Conservation (phyloP, 2,113 vertebrate species). For the Caracal caracal region DNA sequence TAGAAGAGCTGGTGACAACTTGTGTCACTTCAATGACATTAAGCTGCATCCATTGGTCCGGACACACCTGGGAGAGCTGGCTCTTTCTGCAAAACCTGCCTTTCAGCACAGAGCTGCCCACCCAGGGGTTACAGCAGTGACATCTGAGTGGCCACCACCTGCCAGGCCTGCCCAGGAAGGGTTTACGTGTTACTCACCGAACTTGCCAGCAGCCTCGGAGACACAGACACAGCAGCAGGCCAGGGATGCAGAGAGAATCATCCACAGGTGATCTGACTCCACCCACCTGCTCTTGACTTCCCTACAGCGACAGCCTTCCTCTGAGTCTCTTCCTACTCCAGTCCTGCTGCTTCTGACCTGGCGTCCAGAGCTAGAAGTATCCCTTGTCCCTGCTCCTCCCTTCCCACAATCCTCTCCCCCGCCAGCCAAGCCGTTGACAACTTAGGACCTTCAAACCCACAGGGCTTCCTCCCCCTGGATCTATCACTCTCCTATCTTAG, state of each 20-base stretch:
- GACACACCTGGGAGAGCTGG: neutral
- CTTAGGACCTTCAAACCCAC: neutral
- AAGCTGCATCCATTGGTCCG: neutral
- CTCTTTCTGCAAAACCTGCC: neutral
- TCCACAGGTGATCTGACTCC: fast-evolving
- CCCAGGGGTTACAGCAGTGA: neutral
- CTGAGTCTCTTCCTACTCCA: neutral
- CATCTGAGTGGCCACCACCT: neutral
- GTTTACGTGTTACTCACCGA: fast-evolving
- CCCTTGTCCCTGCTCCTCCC: neutral
- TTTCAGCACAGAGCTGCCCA: neutral
- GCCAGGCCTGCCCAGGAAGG: neutral
- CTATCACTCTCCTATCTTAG: neutral
- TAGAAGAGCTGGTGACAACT: neutral
- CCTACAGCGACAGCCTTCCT: fast-evolving
- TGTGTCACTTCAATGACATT: neutral
- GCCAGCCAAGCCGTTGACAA: neutral
- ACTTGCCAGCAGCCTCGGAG: neutral
- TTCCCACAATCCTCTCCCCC: neutral
- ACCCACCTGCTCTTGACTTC: neutral
- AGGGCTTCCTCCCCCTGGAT: neutral
- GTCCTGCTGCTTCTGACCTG: fast-evolving
- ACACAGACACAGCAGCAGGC: neutral
- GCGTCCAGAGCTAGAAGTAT: no score
- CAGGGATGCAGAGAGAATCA: neutral